phyloP scores from a whole-genome alignment of 1,140 invertebrate species.

The Eulimnadia texana region DNA sequence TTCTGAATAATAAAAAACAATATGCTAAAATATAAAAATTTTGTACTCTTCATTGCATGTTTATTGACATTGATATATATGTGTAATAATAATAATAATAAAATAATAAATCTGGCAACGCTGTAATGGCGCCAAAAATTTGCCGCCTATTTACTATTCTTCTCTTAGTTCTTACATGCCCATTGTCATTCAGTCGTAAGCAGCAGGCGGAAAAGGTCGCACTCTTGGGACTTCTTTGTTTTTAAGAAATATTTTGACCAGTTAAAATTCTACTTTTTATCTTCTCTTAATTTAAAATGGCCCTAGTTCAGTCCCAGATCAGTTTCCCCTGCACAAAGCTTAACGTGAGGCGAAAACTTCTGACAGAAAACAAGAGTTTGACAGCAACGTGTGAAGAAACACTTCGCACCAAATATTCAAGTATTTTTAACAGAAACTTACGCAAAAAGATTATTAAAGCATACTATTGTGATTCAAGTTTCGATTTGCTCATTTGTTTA shows the following conservation, averaged over 20 bases:
- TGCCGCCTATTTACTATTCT: too few relatives aligned
- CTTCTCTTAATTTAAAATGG: neutral
- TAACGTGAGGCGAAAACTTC: neutral
- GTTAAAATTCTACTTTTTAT: neutral
- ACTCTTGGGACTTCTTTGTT: too few relatives aligned
- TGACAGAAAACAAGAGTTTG: neutral
- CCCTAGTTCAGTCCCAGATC: neutral
- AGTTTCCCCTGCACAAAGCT: conserved; percentile 1
- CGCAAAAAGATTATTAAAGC: neutral
- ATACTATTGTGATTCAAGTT: neutral
- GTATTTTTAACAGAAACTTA: neutral
- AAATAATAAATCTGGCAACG: neutral
- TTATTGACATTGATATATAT: neutral
- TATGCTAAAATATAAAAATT: neutral
- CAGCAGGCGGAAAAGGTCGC: too few relatives aligned
- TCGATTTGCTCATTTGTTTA: neutral
- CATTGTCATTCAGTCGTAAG: neutral
- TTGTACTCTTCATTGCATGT: neutral
- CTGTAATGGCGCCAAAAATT: neutral
- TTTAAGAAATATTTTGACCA: too few relatives aligned
- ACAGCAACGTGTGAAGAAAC: neutral
- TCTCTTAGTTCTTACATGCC: too few relatives aligned
- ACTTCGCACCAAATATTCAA: neutral
- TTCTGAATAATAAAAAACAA: too few relatives aligned
- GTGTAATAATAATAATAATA: neutral